Conservation (phyloP, 2,113 vertebrate species). For the Tauraco erythrolophus region DNA sequence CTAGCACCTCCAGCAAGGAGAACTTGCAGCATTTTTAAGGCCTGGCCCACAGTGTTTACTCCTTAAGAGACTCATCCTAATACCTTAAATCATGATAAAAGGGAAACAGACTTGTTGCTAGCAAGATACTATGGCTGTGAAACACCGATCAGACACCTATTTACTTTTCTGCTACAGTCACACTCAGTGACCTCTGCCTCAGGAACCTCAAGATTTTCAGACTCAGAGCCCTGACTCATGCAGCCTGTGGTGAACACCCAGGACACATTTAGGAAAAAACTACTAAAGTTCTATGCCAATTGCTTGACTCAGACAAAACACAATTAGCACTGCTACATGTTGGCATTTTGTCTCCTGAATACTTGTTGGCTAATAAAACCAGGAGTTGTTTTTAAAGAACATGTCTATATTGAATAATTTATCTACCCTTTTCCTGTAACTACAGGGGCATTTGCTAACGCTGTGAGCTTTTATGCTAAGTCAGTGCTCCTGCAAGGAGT, state of each 20-base stretch:
- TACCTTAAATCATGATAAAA: neutral
- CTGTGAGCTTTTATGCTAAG: neutral
- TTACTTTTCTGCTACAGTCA: neutral
- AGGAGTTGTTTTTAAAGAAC: neutral
- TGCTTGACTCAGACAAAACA: constrained; percentile 7
- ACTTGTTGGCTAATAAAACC: neutral
- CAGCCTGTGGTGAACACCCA: neutral
- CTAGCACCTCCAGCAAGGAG: neutral
- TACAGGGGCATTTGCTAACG: neutral
- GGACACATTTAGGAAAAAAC: neutral
- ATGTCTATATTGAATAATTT: neutral
- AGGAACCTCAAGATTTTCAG: neutral
- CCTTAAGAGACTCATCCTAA: neutral
- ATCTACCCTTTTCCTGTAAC: neutral
- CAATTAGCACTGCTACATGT: neutral
- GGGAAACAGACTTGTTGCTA: neutral
- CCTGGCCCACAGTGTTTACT: neutral
- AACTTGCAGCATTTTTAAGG: neutral
- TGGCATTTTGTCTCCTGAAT: neutral
- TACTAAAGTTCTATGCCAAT: neutral
- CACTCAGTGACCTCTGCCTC: neutral
- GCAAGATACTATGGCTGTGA: neutral
- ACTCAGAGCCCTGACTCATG: neutral
- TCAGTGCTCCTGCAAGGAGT: neutral
- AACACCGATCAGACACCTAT: neutral